phyloP scores from a whole-genome alignment of 1,140 invertebrate genomes.

The Babylonia areolata region DNA sequence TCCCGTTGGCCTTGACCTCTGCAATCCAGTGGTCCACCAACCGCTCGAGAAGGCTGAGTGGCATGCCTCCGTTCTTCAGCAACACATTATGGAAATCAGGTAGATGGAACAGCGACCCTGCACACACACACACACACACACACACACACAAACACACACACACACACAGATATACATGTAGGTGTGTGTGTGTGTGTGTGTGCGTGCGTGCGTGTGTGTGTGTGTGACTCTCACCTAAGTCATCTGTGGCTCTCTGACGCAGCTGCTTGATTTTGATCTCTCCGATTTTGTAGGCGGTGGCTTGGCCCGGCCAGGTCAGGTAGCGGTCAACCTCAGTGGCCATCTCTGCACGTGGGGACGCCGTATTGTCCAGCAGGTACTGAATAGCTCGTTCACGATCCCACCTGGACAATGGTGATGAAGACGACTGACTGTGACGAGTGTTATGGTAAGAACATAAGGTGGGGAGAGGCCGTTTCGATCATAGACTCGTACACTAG shows the following conservation, averaged over 20 bases:
- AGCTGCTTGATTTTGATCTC: constrained; percentile 75
- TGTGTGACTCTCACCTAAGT: constrained; percentile 59
- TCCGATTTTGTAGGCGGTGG: constrained; percentile 76
- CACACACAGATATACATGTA: no score
- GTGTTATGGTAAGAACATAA: no score
- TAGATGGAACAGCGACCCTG: constrained; percentile 64
- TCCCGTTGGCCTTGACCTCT: not conserved
- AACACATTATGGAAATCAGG: constrained; percentile 70
- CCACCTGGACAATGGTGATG: constrained; percentile 74
- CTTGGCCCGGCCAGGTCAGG: constrained; percentile 77
- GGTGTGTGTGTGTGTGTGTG: no score
- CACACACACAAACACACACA: no score
- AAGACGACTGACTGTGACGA: no score
- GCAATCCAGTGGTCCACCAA: constrained; percentile 66
- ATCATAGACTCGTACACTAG: no score
- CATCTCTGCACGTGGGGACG: constrained; percentile 46
- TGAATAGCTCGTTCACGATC: constrained; percentile 72
- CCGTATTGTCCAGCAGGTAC: constrained; percentile 73
- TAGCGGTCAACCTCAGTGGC: constrained; percentile 75
- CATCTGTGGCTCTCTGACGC: constrained; percentile 63
- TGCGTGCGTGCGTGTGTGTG: no score
- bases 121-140: no score
- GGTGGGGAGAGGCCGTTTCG: no score
- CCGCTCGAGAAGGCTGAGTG: constrained; percentile 64
- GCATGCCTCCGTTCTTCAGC: constrained; percentile 63